Conservation (phyloP, 2,888 invertebrate species). For the Dryocosmus kuriphilus region DNA sequence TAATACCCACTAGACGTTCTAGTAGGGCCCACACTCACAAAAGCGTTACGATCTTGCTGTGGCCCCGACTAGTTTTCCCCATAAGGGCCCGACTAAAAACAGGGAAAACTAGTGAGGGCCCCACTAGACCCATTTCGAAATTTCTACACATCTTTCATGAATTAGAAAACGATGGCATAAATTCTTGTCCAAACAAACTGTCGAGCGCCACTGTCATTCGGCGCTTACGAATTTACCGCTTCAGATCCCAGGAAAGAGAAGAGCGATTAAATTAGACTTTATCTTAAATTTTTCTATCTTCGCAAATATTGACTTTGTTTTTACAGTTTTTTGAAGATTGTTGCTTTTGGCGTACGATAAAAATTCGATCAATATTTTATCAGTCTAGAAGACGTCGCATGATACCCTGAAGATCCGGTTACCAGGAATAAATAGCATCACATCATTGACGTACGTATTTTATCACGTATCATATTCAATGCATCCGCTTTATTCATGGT, state of each 20-base stretch:
- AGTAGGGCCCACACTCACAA: too few species aligned
- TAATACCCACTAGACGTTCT: too few species aligned
- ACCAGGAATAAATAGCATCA: constrained; percentile 20
- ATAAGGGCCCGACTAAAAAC: too few species aligned
- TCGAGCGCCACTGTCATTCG: constrained; percentile 61
- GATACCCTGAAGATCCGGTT: constrained; percentile 12
- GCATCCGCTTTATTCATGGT: constrained; percentile 33
- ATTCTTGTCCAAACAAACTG: constrained; percentile 72
- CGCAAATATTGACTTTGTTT: not conserved
- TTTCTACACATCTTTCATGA: not conserved
- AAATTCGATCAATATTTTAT: constrained; percentile 38
- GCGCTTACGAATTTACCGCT: constrained; percentile 65
- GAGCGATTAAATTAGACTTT: not conserved
- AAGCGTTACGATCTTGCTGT: too few species aligned
- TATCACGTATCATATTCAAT: constrained; percentile 36
- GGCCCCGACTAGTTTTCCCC: too few species aligned
- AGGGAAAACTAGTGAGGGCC: too few species aligned
- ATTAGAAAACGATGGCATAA: constrained; percentile 58
- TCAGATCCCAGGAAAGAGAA: constrained; percentile 42
- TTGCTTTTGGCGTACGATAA: not conserved
- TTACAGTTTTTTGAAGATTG: not conserved
- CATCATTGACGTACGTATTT: constrained; percentile 12
- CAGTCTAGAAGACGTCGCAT: constrained; percentile 10
- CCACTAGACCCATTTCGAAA: too few species aligned
- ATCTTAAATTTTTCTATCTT: not conserved